Evolutionary conservation across 2,888 invertebrate species (phyloP), one percentile per base, ranked within the genome.

Genomic region (Dugesia japonica): DNA sequence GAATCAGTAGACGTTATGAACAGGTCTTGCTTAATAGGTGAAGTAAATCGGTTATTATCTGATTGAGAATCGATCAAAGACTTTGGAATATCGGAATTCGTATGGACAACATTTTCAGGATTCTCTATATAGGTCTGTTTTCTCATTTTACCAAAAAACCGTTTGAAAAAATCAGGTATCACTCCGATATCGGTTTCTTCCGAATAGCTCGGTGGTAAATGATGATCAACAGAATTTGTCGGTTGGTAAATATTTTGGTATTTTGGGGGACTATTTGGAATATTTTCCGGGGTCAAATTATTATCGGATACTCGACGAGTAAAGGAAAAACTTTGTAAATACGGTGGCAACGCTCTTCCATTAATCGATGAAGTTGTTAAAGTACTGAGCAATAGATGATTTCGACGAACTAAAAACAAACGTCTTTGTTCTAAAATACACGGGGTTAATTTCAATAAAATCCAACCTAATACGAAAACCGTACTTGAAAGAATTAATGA

Each of bases 241-340:
- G 56, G 20, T 13, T n/a, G 56, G 23, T 56, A 56, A 23, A 56
- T 56, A n/a, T 56, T 56, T 56, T 56, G 56, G n/a, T 56, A 56
- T 56, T 56, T 56, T n/a, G 56, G 56, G 9, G 56, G 56, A 56
- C 56, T 56, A n/a, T 56, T 56, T n/a, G 56, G 56, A 56, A 56
- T 56, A n/a, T 56, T 56, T 13, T 56, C 56, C 56, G 56, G 56
- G 7, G 56, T 56, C n/a, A n/a, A 56, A n/a, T 56, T 56, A n/a
- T 56, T 56, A 9, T 56, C 56, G 20, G 56, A 56, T 4, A 23
- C 7, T 56, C 56, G 56, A 1, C 56, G 56, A 56, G 4, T 56
- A 23, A 56, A 56, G 4, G 56, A 23, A 56, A 56, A 23, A 56
- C 17, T 56, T 7, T 56, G 56, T 9, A 56, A 4, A 56, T 9